These are phyloP conservation scores for Drosophila pseudoananassae DNA, from an alignment of 1,140 invertebrate genomes.

Conservation along the genomic window DNA sequence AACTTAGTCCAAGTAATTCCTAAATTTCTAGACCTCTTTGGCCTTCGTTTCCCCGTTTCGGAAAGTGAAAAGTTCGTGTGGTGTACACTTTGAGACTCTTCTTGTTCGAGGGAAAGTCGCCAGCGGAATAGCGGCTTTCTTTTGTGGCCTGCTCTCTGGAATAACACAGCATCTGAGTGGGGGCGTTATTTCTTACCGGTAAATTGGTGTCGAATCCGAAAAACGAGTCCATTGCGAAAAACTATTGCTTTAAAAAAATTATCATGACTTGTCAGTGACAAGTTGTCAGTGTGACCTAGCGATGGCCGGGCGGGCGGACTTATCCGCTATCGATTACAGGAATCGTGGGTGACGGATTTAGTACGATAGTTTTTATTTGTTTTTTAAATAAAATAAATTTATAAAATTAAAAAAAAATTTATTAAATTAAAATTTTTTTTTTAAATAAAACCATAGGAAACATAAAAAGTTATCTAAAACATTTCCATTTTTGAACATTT, in stretches of 20 bases:
- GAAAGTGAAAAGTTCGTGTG: conserved; percentile 27
- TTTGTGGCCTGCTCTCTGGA: not conserved
- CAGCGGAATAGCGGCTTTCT: too few relatives aligned
- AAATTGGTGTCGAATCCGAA: conserved; percentile 91
- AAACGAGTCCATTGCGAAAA: conserved; percentile 92
- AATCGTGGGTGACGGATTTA: not conserved
- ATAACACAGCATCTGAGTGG: not conserved
- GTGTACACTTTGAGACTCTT: conserved; percentile 9
- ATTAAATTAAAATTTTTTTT: too few relatives aligned
- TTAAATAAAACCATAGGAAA: too few relatives aligned
- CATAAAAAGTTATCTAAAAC: not conserved
- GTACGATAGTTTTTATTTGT: not conserved
- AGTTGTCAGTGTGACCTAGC: conserved; percentile 50
- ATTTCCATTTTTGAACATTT: not conserved
- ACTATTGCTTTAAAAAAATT: conserved; percentile 74
- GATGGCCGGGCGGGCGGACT: conserved; percentile 12
- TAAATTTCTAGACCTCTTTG: conserved; percentile 21
- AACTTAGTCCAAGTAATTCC: conserved; percentile 16
- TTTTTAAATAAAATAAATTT: too few relatives aligned
- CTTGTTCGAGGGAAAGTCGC: not conserved
- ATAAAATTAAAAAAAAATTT: too few relatives aligned
- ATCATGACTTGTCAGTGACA: conserved; percentile 79
- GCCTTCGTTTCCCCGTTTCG: conserved; percentile 35
- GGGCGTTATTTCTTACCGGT: conserved; percentile 86
- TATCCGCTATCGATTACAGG: conserved; percentile 8